A percentile compares a stretch with the other conserved stretches of the same genome.
phyloP scores from a whole-genome alignment of 2,113 vertebrate species.

The Tupaia tana region DNA sequence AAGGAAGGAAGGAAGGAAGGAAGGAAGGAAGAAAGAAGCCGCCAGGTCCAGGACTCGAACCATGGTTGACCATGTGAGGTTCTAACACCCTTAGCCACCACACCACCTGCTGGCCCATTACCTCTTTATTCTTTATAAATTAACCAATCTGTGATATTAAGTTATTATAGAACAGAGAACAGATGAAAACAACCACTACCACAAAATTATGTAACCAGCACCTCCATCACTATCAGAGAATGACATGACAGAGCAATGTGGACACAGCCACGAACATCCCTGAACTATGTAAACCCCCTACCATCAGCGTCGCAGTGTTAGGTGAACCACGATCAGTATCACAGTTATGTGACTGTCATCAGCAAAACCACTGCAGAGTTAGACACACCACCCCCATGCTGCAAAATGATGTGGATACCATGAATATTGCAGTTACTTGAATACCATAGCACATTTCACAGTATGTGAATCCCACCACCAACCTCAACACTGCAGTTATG shows the following conservation, averaged over 20 bases:
- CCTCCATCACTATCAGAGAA: too few species aligned
- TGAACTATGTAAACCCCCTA: background rate
- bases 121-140: too few species aligned
- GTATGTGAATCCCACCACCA: background rate
- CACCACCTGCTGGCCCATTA: too few species aligned
- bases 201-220: background rate
- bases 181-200: background rate
- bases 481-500: background rate
- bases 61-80: too few species aligned
- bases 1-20: too few species aligned
- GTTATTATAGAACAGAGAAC: too few species aligned
- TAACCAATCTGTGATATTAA: too few species aligned
- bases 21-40: too few species aligned
- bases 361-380: background rate
- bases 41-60: too few species aligned
- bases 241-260: background rate
- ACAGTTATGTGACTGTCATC: background rate
- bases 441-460: background rate
- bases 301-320: too few species aligned
- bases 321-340: background rate
- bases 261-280: background rate
- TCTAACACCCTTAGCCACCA: too few species aligned
- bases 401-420: background rate
- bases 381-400: background rate
- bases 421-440: background rate